Evolutionary conservation across 2,888 invertebrate genomes (phyloP).

Genomic region (Diaperis boleti): DNA sequence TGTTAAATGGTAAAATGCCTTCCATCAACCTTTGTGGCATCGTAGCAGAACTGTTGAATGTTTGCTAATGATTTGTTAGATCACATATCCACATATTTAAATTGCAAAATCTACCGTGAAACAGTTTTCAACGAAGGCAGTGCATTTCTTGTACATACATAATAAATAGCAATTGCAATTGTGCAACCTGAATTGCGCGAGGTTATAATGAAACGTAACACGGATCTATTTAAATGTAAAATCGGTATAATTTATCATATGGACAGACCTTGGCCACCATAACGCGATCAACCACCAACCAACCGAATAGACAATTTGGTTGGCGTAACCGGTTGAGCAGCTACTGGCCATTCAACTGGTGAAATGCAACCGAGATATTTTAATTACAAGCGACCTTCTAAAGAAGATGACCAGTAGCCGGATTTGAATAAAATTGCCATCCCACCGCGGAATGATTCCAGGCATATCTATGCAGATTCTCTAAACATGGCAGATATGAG

Average conservation of each 20-base stretch:
- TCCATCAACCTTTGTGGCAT: not conserved
- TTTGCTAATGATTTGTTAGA: constrained; percentile 7
- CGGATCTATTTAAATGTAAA: constrained; percentile 31
- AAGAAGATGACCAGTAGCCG: constrained; percentile 25
- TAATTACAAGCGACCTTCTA: constrained; percentile 37
- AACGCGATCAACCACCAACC: constrained; percentile 29
- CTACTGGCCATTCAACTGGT: constrained; percentile 49
- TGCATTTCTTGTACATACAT: constrained; percentile 34
- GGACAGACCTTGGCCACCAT: constrained; percentile 34
- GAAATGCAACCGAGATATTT: constrained; percentile 41
- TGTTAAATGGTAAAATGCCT: not conserved
- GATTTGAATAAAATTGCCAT: constrained; percentile 28
- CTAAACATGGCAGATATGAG: not conserved
- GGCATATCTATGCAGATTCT: constrained; percentile 7
- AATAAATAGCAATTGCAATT: constrained; percentile 39
- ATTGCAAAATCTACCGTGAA: constrained; percentile 35
- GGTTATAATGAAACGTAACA: constrained; percentile 35
- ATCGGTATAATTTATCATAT: constrained; percentile 32
- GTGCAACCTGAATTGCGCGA: constrained; percentile 31
- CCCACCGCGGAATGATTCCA: constrained; percentile 18
- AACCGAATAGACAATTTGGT: constrained; percentile 44
- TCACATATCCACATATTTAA: constrained; percentile 14
- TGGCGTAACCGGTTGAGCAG: constrained; percentile 50
- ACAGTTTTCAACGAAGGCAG: constrained; percentile 26
- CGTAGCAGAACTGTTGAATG: not conserved